Conservation (phyloP, 2,888 invertebrate genomes). For the Andricus curvator region DNA sequence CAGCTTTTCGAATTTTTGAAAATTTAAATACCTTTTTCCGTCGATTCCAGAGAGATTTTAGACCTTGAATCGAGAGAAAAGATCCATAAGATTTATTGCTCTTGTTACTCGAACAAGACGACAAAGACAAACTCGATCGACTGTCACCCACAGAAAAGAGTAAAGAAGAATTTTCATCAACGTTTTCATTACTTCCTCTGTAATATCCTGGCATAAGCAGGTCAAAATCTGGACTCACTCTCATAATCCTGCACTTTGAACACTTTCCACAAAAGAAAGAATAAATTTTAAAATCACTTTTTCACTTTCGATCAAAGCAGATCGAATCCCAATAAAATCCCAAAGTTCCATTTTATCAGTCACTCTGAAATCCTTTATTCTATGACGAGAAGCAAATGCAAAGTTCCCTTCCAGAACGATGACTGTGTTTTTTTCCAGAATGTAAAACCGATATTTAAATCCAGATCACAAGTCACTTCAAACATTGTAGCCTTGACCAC, state of each 20-base stretch:
- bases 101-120: conserved; percentile 60
- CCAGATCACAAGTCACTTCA: conserved; percentile 18
- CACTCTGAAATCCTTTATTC: background rate
- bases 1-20: background rate
- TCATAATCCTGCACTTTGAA: conserved; percentile 55
- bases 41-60: conserved; percentile 71
- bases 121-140: conserved; percentile 55
- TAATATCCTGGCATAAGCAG: conserved; percentile 50
- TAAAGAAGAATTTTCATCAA: conserved; percentile 62
- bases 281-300: background rate
- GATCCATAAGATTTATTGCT: conserved; percentile 68
- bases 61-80: conserved; percentile 65
- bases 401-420: conserved; percentile 1
- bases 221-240: conserved; percentile 58
- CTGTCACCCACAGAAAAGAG: conserved; percentile 55
- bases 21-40: conserved; percentile 70
- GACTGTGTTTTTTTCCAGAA: background rate
- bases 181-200: conserved; percentile 56
- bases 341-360: background rate
- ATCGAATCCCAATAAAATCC: conserved; percentile 27
- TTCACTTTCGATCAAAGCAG: conserved; percentile 16
- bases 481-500: conserved; percentile 2
- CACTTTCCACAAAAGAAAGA: background rate
- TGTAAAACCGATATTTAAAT: conserved; percentile 11
- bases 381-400: background rate